Evolutionary conservation across 2,888 invertebrate genomes (phyloP), one percentile per base, ranked within the genome.

Genomic region (Prenolepis imparis): DNA sequence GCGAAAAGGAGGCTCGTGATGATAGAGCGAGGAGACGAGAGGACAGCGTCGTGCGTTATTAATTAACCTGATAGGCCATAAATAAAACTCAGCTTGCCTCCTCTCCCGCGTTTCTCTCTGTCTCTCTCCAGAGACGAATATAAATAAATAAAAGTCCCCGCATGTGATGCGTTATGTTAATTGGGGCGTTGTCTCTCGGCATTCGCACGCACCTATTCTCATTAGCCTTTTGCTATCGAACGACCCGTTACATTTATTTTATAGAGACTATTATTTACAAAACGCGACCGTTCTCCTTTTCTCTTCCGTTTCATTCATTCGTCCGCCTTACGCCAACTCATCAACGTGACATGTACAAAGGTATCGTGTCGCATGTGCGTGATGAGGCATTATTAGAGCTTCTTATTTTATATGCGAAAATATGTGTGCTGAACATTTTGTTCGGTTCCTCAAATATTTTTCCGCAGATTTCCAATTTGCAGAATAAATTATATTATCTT

Each of bases 111-210:
- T 21, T 39, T 59, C 84, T 86, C 87, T 86, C 89, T 85, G 74
- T 55, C 63, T 41, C 63, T 82, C 86, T 88, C 92, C 68, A 75
- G 94, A 93, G 93, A 93, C 92, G 90, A 94, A 94, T 94, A 94
- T 94, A 94, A 94, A 95, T 94, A 94, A 94, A 94, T 94, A 94
- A 94, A 94, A 92, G 92, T 92, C 91, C 77, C 85, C 90, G 87
- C 88, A 85, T 88, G 87, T 89, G 90, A 93, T 93, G 94, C 91
- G 94, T 95, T 94, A 94, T 94, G 94, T 94, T 95, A 94, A 95
- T 95, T 95, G 94, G 94, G 95, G 95, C 95, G 95, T 95, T 94
- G 95, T 94, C 95, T 93, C 92, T 66, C 84, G 90, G 91, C 87
- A 91, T 91, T 87, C 87, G 87, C 93, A 94, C 94, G 93, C 94